phyloP scores from a whole-genome alignment of 2,113 vertebrate genomes.

The Sminthopsis crassicaudata region DNA sequence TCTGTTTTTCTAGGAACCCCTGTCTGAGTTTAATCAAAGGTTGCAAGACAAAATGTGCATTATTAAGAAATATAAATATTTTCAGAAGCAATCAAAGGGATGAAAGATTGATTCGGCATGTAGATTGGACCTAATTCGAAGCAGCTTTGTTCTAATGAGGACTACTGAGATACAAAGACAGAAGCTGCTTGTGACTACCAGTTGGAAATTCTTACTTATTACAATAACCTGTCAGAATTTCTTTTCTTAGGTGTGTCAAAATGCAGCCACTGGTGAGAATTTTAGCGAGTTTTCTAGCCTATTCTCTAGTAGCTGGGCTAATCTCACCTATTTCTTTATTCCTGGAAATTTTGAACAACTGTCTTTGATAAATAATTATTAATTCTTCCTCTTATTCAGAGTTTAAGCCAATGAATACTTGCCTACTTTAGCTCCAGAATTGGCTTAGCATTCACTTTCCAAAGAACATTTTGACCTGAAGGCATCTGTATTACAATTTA shows the following conservation, averaged over 20 bases:
- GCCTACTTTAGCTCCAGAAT: slow-evolving; percentile 6
- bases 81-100: slow-evolving; percentile 90
- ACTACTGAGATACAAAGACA: slow-evolving; percentile 82
- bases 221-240: slow-evolving; percentile 77
- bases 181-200: slow-evolving; percentile 72
- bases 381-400: slow-evolving; percentile 42
- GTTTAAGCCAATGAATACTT: slow-evolving; percentile 34
- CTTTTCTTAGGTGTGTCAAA: slow-evolving; percentile 55
- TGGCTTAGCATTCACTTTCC: slow-evolving; percentile 49
- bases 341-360: slow-evolving; percentile 40
- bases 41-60: slow-evolving; percentile 87
- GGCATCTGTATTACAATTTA: slow-evolving; percentile 60
- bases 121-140: slow-evolving; percentile 88
- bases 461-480: slow-evolving; percentile 49
- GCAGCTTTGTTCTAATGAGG: slow-evolving; percentile 88
- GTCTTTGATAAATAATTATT: slow-evolving; percentile 68
- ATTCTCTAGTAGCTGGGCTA: neutral
- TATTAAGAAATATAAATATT: slow-evolving; percentile 92
- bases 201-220: slow-evolving; percentile 67
- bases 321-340: slow-evolving; percentile 21
- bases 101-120: slow-evolving; percentile 88
- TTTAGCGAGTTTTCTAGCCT: slow-evolving; percentile 51
- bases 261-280: neutral
- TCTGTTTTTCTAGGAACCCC: slow-evolving; percentile 70
- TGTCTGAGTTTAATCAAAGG: slow-evolving; percentile 88